Base-by-base conservation (phyloP, 2,797 vertebrate genomes). In the Megalops cyprinoides region DNA sequence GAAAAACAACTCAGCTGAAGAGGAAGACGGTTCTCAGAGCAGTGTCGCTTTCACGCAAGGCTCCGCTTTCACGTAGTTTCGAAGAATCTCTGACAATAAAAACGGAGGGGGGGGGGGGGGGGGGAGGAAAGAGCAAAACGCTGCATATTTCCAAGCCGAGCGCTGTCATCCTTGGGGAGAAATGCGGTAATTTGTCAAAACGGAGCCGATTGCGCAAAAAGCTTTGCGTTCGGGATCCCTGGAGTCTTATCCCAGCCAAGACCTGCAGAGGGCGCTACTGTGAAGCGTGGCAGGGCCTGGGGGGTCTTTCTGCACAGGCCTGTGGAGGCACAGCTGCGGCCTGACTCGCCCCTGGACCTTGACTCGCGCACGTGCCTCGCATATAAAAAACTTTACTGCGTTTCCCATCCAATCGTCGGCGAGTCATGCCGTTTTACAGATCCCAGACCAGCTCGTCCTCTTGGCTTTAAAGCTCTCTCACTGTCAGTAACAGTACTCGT, bases 201-300 rank as follows among this genome's bases (percentile, higher is more conserved):
- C 8, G 12, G n/a, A n/a, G 12, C 6, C 3, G 28, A 2, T 31
- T 62, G 31, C 31, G n/a, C 58, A 12, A 12, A n/a, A 31, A 31
- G n/a, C 25, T 62, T 31, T 3, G 58, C n/a, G n/a, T 28, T n/a
- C 10, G 28, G 9, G n/a, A 62, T 28, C 28, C 1, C 10, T 62
- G 58, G 58, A 31, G 58, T n/a, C n/a, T n/a, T n/a, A n/a, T n/a
- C n/a, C n/a, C n/a, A n/a, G n/a, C n/a, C n/a, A n/a, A 5, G 7
- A 48, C 31, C 51, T 37, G 31, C 74, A 76, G 74, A 53, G 37
- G 51, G 74, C n/a, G 74, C 74, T 76, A 55, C 74, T 56, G 74
- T 56, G 31, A 18, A 37, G n/a, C 42, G 37, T 23, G 73, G 73
- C 73, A 48, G 44, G 23, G 25, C 49, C 18, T 28, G n/a, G 74